A percentile compares a stretch with the other conserved stretches of the same genome.
These are phyloP conservation scores for Priocnemis perturbator DNA, from an alignment of 2,888 invertebrate species.

Conservation along the genomic window DNA sequence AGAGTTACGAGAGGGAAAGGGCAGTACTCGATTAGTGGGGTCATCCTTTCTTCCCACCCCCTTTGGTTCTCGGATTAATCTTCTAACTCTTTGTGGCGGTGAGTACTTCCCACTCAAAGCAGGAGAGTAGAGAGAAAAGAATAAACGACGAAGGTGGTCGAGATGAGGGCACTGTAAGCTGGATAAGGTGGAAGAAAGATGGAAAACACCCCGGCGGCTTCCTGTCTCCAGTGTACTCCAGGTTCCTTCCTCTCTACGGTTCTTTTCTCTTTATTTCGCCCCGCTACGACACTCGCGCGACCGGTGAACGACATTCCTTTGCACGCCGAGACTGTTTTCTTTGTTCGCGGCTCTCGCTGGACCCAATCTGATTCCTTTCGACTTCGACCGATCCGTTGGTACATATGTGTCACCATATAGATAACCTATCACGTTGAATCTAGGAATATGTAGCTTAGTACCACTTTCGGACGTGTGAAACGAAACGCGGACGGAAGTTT, in stretches of 20 bases:
- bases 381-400: background rate
- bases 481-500: too few relatives aligned
- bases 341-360: background rate
- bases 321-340: conserved; percentile 27
- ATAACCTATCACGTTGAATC: too few relatives aligned
- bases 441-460: too few relatives aligned
- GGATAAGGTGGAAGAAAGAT: conserved; percentile 24
- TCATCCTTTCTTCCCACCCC: conserved; percentile 37
- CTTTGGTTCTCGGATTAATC: conserved; percentile 53
- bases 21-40: conserved; percentile 40
- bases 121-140: conserved; percentile 12
- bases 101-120: conserved; percentile 25
- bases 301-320: conserved; percentile 54
- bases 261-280: conserved; percentile 48
- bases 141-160: conserved; percentile 3
- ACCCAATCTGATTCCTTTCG: background rate
- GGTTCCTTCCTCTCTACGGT: conserved; percentile 25
- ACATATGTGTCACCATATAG: too few relatives aligned
- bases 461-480: too few relatives aligned
- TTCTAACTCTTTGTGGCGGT: conserved; percentile 41
- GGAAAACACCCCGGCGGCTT: conserved; percentile 30
- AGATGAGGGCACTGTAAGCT: background rate
- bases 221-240: conserved; percentile 33
- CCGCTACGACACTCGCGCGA: conserved; percentile 47
- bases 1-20: conserved; percentile 12